A percentile compares a stretch with the other conserved stretches of the same genome.
Evolutionary conservation across 2,797 vertebrate species (phyloP).

Genomic region (Molossus molossus): DNA sequence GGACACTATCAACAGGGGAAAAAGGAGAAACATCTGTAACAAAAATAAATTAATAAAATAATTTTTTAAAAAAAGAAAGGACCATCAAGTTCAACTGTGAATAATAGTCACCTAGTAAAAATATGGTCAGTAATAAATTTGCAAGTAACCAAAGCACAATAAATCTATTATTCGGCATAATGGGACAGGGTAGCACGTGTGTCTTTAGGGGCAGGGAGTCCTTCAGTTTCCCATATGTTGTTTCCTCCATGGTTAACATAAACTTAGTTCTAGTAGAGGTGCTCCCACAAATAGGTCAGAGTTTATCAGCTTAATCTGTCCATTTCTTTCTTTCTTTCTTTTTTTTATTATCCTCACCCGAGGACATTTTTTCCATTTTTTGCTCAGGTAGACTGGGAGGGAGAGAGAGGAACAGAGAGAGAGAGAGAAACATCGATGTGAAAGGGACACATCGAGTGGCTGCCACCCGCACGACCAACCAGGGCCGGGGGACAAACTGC

Average conservation of each 20-base stretch:
- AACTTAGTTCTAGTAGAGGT: background rate
- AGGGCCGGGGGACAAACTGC: no score
- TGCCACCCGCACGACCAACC: no score
- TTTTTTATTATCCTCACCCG: no score
- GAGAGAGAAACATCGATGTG: no score
- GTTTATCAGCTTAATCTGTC: background rate
- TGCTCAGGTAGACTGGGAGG: no score
- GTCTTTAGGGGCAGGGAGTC: background rate
- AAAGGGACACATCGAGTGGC: no score
- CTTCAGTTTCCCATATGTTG: background rate
- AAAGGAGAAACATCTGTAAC: no score
- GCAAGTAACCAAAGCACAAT: background rate
- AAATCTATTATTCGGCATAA: background rate
- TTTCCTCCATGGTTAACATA: background rate
- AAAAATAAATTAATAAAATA: no score
- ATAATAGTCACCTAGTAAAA: background rate
- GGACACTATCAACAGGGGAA: no score
- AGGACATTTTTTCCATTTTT: no score
- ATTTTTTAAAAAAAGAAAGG: background rate
- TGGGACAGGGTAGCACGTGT: fast-evolving
- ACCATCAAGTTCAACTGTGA: background rate
- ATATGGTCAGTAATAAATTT: background rate
- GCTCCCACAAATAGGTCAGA: background rate
- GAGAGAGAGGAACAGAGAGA: no score
- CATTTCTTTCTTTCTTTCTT: no score